Evolutionary conservation across 2,888 invertebrate species (phyloP), one percentile per base, ranked within the genome.

Genomic region (Tachina grossa): DNA sequence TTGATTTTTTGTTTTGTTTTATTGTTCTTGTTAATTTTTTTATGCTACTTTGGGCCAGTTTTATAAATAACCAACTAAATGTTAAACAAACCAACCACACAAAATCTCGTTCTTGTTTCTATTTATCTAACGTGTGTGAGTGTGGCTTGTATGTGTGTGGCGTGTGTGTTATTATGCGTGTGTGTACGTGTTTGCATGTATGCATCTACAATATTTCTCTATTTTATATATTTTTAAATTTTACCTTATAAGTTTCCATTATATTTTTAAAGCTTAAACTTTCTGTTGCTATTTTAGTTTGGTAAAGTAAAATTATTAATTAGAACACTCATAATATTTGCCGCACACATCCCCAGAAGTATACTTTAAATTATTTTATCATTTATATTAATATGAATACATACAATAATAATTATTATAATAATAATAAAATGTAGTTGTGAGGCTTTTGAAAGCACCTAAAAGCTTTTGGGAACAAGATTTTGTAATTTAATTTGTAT

Each of bases 1-100:
- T 2, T 31, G 31, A 4, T 4, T 9, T 57, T 57, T 55, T 66
- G n/a, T 47, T 55, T 13, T 66, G 11, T 49, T 55, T 5, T 31
- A n/a, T 41, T 57, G 47, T 22, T 45, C 11, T 53, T 47, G 53
- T n/a, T 55, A 39, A 22, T 19, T 55, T 51, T n/a, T 45, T 69
- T 55, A 55, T 47, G 69, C 43, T 59, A 61, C 59, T 82, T 82
- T 76, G 77, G 59, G 66, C n/a, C 65, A 77, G 47, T 68, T 78
- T 19, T 11, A 63, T 65, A 76, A 55, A 82, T 69, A 78, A 72
- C 76, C 66, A 31, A 59, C 31, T 83, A 45, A 76, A 78, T 78
- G 63, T 10, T 59, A 9, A 76, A 57, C 71, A 65, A 66, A 83
- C 51, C 55, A 55, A 19, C 13, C 49, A 43, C 9, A 74, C 19